Base-by-base conservation (phyloP, 2,888 invertebrate genomes). In the Coronaproctus castanopsis region DNA sequence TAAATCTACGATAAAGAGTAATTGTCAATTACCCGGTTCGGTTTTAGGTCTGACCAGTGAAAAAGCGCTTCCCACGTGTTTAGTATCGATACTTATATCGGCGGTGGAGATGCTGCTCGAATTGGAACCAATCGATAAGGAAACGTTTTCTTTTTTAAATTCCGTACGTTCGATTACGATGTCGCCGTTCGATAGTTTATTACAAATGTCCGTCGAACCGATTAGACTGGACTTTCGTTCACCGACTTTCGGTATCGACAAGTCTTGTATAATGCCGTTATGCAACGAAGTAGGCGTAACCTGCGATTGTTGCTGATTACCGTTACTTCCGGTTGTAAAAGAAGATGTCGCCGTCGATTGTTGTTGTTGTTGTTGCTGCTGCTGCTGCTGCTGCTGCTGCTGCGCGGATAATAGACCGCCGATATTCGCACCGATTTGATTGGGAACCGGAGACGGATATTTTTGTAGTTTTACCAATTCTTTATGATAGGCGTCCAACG, bases 401-500 rank as follows among this genome's bases (percentile, higher is more conserved):
- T 87, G 89, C 63, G 87, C 77, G 2, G 87, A 88, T 66, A 87
- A 76, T 54, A 87, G 76, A 62, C 75, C 76, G 77, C 76, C 58
- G 76, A 64, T 54, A 55, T 60, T 62, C 52, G 57, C 60, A 54
- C 55, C 55, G 24, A 60, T 49, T 59, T 63, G 62, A 49, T 52
- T 61, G 52, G 60, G 63, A n/a, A n/a, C n/a, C n/a, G n/a, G n/a
- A 5, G 36, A 8, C 19, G 62, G 61, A 48, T 60, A 60, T 23
- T 61, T 63, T 60, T 60, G 65, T 65, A 95, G 76, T 72, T 93
- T 90, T 68, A 88, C 85, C 64, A 96, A 78, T 73, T 96, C 95
- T 64, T 93, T 82, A 71, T 91, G 91, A 74, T 92, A 93, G 23
- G 91, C 87, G 69, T 91, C 90, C 53, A 92, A 74, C 14, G 90